Percentiles rank a stretch among this genome's conserved stretches.
phyloP scores from a whole-genome alignment of 2,797 vertebrate species.

The Gephyroberyx darwinii region DNA sequence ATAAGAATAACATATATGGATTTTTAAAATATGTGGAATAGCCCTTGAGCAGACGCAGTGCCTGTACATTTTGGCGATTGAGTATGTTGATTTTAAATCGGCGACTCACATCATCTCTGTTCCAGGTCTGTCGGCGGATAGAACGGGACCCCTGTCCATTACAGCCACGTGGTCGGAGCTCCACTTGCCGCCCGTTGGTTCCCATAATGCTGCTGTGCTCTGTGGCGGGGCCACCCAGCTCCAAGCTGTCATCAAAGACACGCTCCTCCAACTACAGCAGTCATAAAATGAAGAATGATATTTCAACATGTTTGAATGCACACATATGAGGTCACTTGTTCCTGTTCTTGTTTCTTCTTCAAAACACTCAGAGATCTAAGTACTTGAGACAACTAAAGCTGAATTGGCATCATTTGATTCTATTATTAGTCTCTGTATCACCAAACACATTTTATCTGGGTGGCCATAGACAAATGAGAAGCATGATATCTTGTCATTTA shows the following conservation, averaged over 20 bases:
- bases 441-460: not conserved
- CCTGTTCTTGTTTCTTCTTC: too few relatives aligned
- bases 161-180: slow-evolving; percentile 81
- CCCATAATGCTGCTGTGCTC: slow-evolving; percentile 81
- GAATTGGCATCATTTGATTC: not conserved
- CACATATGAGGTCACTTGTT: too few relatives aligned
- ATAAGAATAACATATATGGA: too few relatives aligned
- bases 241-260: slow-evolving; percentile 90
- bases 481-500: not conserved
- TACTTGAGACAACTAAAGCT: not conserved
- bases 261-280: slow-evolving; percentile 86
- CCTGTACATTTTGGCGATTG: not conserved
- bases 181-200: slow-evolving; percentile 82
- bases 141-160: slow-evolving; percentile 86
- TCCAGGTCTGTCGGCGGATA: slow-evolving; percentile 94
- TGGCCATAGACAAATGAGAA: slow-evolving; percentile 4
- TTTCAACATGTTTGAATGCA: not conserved
- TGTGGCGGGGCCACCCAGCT: slow-evolving; percentile 84
- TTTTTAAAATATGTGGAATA: not conserved
- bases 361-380: not conserved
- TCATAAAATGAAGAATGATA: slow-evolving; percentile 1
- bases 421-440: not conserved
- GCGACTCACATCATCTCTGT: slow-evolving; percentile 90
- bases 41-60: not conserved
- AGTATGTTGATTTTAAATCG: not conserved